Base-by-base conservation (phyloP, 2,888 invertebrate genomes). In the Diaprepes abbreviatus region DNA sequence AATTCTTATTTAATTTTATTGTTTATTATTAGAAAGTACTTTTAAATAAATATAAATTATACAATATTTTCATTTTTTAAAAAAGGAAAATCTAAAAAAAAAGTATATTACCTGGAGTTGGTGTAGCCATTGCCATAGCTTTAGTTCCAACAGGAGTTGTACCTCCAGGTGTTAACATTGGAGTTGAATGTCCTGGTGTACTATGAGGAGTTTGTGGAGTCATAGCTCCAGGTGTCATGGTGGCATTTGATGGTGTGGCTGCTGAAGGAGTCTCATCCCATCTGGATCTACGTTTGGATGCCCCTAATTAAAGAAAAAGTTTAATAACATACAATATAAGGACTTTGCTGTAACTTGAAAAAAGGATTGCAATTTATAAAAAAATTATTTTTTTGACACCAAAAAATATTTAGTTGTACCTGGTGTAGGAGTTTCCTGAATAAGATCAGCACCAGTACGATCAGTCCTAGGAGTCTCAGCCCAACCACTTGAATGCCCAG, bases 91-190 rank as follows among this genome's bases (percentile, higher is more conserved):
- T n/a, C n/a, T n/a, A n/a, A n/a, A n/a, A n/a, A n/a, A n/a, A n/a
- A n/a, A n/a, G n/a, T n/a, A n/a, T n/a, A n/a, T 28, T 73, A 28
- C 96, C 94, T 0, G 98, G 97, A 0, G 97, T 96, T 0, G 99
- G 99, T 0, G 99, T 99, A 1, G 97, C 96, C 93, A 99, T 93
- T 0, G 92, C 96, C 98, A 98, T 98, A 0, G 99, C 99, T 83
- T 97, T 97, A 1, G 93, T 89, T 38, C 96, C 96, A 14, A 95
- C 92, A 0, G 96, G 95, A 3, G 97, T 94, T 17, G 91, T 87
- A 82, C 93, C 93, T 60, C 93, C 92, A 0, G 95, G 95, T 9
- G 95, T 95, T 78, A 95, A 88, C 80, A 85, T 81, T 1, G 86
- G 85, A 1, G 89, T 89, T 5, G 89, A 87, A 66, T 89, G 86